Evolutionary conservation across 2,888 invertebrate genomes (phyloP).

Genomic region (Campoletis raptor): DNA sequence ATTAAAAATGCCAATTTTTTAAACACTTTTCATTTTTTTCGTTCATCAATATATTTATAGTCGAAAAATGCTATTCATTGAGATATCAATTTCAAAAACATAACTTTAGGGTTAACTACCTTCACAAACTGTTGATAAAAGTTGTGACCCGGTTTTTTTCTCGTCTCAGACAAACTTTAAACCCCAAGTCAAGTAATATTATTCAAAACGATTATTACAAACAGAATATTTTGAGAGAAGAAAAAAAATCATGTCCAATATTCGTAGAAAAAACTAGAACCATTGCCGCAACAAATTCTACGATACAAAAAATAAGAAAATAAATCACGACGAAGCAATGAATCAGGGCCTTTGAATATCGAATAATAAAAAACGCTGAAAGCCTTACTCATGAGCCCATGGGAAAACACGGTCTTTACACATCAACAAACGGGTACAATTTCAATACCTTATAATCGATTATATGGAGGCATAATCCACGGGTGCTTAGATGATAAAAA

Average conservation of each 20-base stretch:
- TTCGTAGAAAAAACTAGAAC: neutral
- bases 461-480: conserved; percentile 49
- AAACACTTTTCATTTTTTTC: neutral
- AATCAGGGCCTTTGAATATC: conserved; percentile 53
- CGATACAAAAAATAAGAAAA: neutral
- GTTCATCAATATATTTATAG: neutral
- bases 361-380: conserved; percentile 21
- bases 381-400: conserved; percentile 32
- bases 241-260: neutral
- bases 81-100: neutral
- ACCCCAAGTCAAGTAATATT: neutral
- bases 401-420: conserved; percentile 42
- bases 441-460: conserved; percentile 53
- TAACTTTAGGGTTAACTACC: neutral
- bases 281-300: conserved; percentile 36
- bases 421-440: conserved; percentile 60
- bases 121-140: neutral
- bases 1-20: neutral
- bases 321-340: conserved; percentile 32
- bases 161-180: neutral
- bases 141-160: neutral
- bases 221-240: neutral
- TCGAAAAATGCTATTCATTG: neutral
- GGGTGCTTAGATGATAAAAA: conserved; percentile 56
- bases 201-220: neutral